Evolutionary conservation across 2,888 invertebrate species (phyloP), one percentile per base, ranked within the genome.

Genomic region (Xanthia togata): DNA sequence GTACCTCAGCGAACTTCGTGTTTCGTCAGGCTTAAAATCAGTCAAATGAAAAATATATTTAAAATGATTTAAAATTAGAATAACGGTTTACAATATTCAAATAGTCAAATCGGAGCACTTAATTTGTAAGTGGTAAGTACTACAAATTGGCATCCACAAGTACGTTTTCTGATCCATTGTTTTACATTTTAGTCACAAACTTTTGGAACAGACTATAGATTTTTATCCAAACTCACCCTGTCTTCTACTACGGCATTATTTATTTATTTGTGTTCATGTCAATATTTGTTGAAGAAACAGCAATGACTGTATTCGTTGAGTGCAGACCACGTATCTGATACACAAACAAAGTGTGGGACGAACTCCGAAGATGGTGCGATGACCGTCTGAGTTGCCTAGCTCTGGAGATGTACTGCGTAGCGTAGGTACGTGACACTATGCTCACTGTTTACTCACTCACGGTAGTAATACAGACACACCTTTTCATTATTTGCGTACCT

Each of bases 261-360:
- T n/a, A 76, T 47, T 71, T 38, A 38, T 31, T 44, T 44, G 35
- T 26, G 11, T 38, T 47, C 23, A 35, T 73, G 26, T 57, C 73
- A 59, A 73, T 73, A 23, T 57, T 73, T 47, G 11, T 38, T 31
- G 5, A 23, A 64, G 35, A 47, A 76, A 64, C 44, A 38, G 17
- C 55, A 65, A 35, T 38, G 1, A 23, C 44, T 64, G 17, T 0
- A 17, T 53, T 76, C 20, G n/a, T 53, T 44, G 35, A 47, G 53
- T 47, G 65, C 78, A 65, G 65, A 38, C 77, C 65, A 76, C 77
- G 75, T 77, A 41, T 53, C 50, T 41, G 41, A 75, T 53, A 55
- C 23, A 55, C 64, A 75, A 76, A 77, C 35, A 76, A 53, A 47
- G 50, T 64, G 26, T 55, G 44, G 17, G 38, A 38, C 5, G 65